These are phyloP conservation scores for Orgyia antiqua DNA, from an alignment of 2,888 invertebrate genomes.

Conservation along the genomic window DNA sequence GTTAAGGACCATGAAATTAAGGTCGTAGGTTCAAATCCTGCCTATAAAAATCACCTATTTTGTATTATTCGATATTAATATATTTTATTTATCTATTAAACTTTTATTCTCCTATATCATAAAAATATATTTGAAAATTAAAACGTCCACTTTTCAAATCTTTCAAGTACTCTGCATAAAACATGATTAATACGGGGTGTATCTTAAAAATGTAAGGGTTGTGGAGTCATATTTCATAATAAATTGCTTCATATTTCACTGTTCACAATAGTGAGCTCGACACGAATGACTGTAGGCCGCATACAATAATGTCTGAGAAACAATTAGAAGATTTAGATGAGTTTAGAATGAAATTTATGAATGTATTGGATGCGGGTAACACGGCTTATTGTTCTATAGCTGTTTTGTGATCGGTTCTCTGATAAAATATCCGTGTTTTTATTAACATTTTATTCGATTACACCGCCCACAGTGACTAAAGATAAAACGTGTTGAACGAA, in stretches of 20 bases:
- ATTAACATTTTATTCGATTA: too few species aligned
- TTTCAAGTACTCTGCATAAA: slow-evolving; percentile 9
- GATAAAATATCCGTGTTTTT: too few species aligned
- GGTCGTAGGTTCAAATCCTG: too few species aligned
- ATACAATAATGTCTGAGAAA: slow-evolving; percentile 40
- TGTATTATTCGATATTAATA: too few species aligned
- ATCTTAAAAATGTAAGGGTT: slow-evolving; percentile 34
- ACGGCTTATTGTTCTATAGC: slow-evolving; percentile 15
- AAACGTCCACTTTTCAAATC: slow-evolving; percentile 3
- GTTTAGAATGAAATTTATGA: slow-evolving; percentile 29
- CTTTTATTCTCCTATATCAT: too few species aligned
- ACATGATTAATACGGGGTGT: slow-evolving; percentile 28
- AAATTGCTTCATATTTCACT: slow-evolving; percentile 43
- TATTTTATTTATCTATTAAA: too few species aligned
- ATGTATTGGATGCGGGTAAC: slow-evolving; percentile 17
- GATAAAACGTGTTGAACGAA: too few species aligned
- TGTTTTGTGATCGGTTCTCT: slow-evolving; percentile 3
- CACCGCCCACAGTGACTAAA: too few species aligned
- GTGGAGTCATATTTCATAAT: slow-evolving; percentile 37
- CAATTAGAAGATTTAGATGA: slow-evolving; percentile 54
- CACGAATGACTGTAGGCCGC: slow-evolving; percentile 25
- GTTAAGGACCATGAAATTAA: too few species aligned
- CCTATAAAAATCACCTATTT: too few species aligned
- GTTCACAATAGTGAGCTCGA: slow-evolving; percentile 32
- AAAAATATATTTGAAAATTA: too few species aligned